A percentile compares a stretch with the other conserved stretches of the same genome.
Evolutionary conservation across 1,140 invertebrate genomes (phyloP).

Genomic region (Heterodera schachtii): DNA sequence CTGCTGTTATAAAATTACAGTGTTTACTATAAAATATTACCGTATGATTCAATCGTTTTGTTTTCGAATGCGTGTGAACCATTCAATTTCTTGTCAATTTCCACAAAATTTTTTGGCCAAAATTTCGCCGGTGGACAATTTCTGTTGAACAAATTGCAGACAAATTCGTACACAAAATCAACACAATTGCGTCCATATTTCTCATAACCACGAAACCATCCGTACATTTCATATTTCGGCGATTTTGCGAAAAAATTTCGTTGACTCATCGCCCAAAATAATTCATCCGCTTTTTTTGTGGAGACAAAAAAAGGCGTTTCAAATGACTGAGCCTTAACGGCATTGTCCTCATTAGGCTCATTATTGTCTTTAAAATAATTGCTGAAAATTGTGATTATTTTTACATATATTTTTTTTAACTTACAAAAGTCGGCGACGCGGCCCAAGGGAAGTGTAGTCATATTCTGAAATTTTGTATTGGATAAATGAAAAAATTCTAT

Average conservation of each 20-base stretch:
- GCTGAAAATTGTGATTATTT: too few species aligned
- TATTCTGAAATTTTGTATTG: not conserved
- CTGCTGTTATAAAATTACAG: too few species aligned
- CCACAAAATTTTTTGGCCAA: not conserved
- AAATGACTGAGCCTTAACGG: not conserved
- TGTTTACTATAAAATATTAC: not conserved
- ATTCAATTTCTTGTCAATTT: not conserved
- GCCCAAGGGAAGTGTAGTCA: not conserved
- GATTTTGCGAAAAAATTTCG: not conserved
- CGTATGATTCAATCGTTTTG: not conserved
- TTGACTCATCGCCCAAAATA: not conserved
- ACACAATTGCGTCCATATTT: not conserved
- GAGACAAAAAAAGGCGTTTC: not conserved
- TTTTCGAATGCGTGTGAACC: not conserved
- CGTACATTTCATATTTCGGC: not conserved
- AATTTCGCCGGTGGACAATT: not conserved
- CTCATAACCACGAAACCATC: not conserved
- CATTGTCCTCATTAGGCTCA: not conserved
- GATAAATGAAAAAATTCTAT: not conserved
- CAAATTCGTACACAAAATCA: conserved; percentile 1
- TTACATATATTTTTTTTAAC: too few species aligned
- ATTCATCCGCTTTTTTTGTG: not conserved
- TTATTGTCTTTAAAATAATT: not conserved
- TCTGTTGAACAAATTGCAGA: not conserved
- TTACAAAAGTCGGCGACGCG: not conserved